Base-by-base conservation (phyloP, 2,888 invertebrate species). In the Sialis lutaria region DNA sequence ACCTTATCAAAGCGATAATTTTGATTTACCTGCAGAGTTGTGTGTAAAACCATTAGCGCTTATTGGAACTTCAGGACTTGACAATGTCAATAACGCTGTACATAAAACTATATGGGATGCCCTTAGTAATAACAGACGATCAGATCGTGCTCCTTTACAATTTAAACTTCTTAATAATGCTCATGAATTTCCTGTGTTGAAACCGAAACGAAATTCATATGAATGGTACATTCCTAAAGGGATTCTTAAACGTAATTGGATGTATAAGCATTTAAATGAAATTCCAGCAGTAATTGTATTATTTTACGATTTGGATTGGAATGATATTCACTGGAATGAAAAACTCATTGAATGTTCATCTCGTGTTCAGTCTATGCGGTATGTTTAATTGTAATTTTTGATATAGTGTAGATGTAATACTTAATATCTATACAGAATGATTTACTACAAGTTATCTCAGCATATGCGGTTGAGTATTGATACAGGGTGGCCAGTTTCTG, bases 301-400 rank as follows among this genome's bases (percentile, higher is more conserved):
- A 51, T 98, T 97, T 65, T 90, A 89, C 63, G 96, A 98, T 59
- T 76, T 97, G 60, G 96, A 97, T 66, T 98, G 97, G 97, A 89
- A 90, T 61, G 95, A 96, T 65, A 71, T 77, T 0, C 77, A 82
- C 52, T 97, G 96, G 95, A 85, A 85, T 55, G 96, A 96, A 55
- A 93, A 89, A 61, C 89, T 90, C 60, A 81, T 88, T 56, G 95
- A 95, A 64, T 95, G 93, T 65, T 86, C 91, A 6, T 86, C 87
- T 1, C 75, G 85, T 56, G 85, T 96, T 33, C 89, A 92, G 62
- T 79, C 82, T 1, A 72, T 87, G 50, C 74, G 77, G 68, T 77
- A 67, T 49, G 37, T 37, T 7, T 37, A 6, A 22, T 22, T 22
- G 22, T 22, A 22, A 22, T 22, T 22, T 4, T 22, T 22, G 22